These are phyloP conservation scores for Ophioninae sp. DNA, from an alignment of 2,888 invertebrate genomes.

Conservation along the genomic window DNA sequence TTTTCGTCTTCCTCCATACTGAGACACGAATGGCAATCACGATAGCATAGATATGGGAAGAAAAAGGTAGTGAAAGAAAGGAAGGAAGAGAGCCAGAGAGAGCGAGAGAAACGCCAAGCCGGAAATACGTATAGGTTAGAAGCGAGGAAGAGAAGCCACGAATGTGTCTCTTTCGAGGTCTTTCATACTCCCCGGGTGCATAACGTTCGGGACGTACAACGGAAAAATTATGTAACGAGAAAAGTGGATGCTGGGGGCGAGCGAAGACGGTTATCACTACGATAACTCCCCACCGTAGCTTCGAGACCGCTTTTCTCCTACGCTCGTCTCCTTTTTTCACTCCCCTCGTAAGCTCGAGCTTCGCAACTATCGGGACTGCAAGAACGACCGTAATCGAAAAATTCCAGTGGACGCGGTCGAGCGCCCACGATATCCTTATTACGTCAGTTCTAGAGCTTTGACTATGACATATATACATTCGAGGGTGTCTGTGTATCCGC, in stretches of 20 bases:
- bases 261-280: constrained; percentile 44
- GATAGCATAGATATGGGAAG: constrained; percentile 21
- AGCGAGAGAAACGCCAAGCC: background rate
- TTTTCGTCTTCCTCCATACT: constrained; percentile 35
- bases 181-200: constrained; percentile 33
- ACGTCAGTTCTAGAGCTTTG: constrained; percentile 52
- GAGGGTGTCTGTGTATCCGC: too few relatives aligned
- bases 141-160: constrained; percentile 12
- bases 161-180: constrained; percentile 22
- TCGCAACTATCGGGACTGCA: constrained; percentile 14
- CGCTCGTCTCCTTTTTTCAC: constrained; percentile 17
- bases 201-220: constrained; percentile 35
- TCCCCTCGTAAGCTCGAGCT: constrained; percentile 20
- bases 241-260: constrained; percentile 31
- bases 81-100: constrained; percentile 4
- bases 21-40: constrained; percentile 36
- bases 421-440: constrained; percentile 49
- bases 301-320: background rate
- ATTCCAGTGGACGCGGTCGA: constrained; percentile 47
- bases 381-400: constrained; percentile 50
- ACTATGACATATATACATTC: background rate
- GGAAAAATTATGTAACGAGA: constrained; percentile 60
- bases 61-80: background rate
- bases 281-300: constrained; percentile 47
- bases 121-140: constrained; percentile 12